A percentile compares a stretch with the other conserved stretches of the same genome.
Conservation (phyloP, 2,888 invertebrate genomes). For the Nomada fabriciana region DNA sequence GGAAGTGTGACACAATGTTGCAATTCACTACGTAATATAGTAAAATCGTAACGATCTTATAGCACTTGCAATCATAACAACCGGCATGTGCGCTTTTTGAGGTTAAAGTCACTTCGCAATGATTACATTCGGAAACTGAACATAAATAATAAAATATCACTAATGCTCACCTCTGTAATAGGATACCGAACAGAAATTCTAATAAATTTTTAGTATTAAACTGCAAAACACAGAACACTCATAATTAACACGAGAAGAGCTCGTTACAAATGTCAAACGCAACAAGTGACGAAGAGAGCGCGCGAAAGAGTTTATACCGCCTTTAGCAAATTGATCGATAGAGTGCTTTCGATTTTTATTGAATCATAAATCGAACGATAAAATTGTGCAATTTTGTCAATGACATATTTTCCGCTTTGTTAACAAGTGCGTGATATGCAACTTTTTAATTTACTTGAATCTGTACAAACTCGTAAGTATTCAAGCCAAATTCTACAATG, state of each 20-base stretch:
- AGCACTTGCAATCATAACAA: background rate
- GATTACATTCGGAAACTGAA: background rate
- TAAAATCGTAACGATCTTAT: background rate
- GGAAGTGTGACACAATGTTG: background rate
- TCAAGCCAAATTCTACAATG: background rate
- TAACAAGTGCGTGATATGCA: background rate
- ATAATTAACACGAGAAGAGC: background rate
- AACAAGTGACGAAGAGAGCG: constrained; percentile 67
- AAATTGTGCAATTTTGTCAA: background rate
- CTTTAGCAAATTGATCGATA: constrained; percentile 6
- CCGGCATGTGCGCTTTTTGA: constrained; percentile 18
- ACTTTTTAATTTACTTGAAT: background rate
- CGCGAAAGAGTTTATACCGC: constrained; percentile 46
- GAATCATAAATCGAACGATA: background rate
- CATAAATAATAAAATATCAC: background rate
- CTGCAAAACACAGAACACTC: constrained; percentile 7
- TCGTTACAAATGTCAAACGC: constrained; percentile 50
- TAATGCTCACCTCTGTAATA: constrained; percentile 14
- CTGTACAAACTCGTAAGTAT: background rate
- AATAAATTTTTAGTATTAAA: background rate
- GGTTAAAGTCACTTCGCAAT: constrained; percentile 30
- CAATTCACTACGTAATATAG: background rate
- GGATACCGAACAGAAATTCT: background rate
- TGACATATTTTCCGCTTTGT: background rate
- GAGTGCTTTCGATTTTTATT: constrained; percentile 12